Base-by-base conservation (phyloP, 2,888 invertebrate genomes). In the Cryptocephalus primarius region DNA sequence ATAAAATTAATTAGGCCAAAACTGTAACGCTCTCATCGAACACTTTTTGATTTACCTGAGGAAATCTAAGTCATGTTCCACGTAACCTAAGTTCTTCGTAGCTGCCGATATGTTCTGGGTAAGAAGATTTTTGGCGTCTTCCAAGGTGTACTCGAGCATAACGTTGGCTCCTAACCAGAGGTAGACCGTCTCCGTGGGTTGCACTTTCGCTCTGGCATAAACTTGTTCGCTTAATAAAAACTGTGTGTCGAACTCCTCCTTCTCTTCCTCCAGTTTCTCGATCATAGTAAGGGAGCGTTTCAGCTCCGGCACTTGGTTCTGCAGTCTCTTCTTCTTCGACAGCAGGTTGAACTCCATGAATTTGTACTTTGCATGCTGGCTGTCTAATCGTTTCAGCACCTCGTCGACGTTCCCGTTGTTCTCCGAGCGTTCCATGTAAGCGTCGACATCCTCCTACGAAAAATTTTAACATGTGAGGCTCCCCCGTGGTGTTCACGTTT, bases 311-410 rank as follows among this genome's bases (percentile, higher is more conserved):
- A 97, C 88, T 74, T 96, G 95, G 47, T 82, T 81, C 60, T 88
- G 85, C 48, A 97, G 74, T 69, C 92, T 81, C 61, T 85, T 82
- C 55, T 89, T 84, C 60, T 93, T 91, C 10, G 89, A 85, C 45
- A 83, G 77, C 54, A 97, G 76, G 69, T 92, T 94, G 60, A 83
- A 84, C 72, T 97, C 96, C 91, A 97, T 93, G 67, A 92, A 91
- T 73, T 95, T 94, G 69, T 96, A 96, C 76, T 96, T 95, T 49
- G 86, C 85, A 73, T 94, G 92, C 65, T 88, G 88, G 65, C 95
- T 95, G 66, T 97, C 95, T 49, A 96, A 73, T 61, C 78, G 80
- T 61, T 84, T 84, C 44, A 96, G 72, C 11, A 93, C 93, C 66
- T 83, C 82, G 60, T 95, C 92, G 2, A 87, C 89, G 52, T 85